Conservation (phyloP, 2,797 vertebrate species). For the Enteromius trimaculatus region DNA sequence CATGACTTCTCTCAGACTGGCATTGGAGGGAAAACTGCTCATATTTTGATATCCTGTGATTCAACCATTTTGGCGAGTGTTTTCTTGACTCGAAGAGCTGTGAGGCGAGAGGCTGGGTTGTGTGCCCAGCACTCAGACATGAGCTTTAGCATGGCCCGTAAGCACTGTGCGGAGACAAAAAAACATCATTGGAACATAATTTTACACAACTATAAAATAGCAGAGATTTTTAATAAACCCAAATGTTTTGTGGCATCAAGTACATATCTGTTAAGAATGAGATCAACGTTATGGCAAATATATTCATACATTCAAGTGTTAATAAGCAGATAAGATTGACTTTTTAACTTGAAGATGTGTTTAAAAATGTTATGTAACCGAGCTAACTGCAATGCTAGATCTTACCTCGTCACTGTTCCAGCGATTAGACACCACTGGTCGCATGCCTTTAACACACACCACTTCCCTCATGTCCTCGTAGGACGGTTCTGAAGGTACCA, state of each 20-base stretch:
- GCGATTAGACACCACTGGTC: slow-evolving; percentile 91
- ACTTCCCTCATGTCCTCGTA: slow-evolving; percentile 97
- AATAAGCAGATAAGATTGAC: not conserved
- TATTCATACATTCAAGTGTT: not conserved
- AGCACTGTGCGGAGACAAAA: slow-evolving; percentile 78
- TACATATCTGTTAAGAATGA: not conserved
- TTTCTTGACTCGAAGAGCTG: slow-evolving; percentile 96
- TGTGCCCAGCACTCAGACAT: slow-evolving; percentile 99
- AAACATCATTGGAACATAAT: not conserved
- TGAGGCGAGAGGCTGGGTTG: slow-evolving; percentile 96
- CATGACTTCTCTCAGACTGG: not conserved
- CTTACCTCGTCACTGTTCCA: slow-evolving; percentile 97
- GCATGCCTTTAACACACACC: slow-evolving; percentile 91
- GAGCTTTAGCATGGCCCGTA: slow-evolving; percentile 93
- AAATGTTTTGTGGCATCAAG: not conserved
- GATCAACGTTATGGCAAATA: not conserved
- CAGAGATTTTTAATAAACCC: not conserved
- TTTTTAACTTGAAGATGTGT: not conserved
- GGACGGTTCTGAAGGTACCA: slow-evolving; percentile 92
- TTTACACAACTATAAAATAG: not conserved
- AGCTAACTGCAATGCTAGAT: not conserved
- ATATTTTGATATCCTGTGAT: slow-evolving; percentile 98
- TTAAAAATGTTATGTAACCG: not conserved
- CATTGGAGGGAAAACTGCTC: slow-evolving; percentile 63
- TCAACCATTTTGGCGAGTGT: slow-evolving; percentile 99